Conservation (phyloP, 2,888 invertebrate species). For the Dromius quadrimaculatus region DNA sequence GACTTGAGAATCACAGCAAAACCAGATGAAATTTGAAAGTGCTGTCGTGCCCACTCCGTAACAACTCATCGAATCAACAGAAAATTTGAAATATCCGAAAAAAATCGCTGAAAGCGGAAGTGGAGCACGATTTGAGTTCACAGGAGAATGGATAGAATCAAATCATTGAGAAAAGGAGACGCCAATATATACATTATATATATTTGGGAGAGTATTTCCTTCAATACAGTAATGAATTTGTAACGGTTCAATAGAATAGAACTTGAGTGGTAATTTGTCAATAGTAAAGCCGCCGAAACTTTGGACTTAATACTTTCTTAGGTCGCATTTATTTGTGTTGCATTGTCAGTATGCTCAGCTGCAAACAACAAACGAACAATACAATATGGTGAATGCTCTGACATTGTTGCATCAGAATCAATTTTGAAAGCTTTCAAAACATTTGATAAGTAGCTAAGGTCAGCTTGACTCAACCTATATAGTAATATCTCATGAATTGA, state of each 20-base stretch:
- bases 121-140: background rate
- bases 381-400: too few species aligned
- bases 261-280: conserved; percentile 41
- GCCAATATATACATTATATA: too few species aligned
- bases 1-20: conserved; percentile 20
- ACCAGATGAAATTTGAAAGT: conserved; percentile 24
- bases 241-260: background rate
- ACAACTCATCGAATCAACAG: conserved; percentile 7
- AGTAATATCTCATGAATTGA: background rate
- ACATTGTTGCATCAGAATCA: too few species aligned
- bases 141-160: background rate
- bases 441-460: too few species aligned
- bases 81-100: background rate
- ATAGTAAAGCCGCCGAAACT: conserved; percentile 25
- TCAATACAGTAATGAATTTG: too few species aligned
- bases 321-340: conserved; percentile 36
- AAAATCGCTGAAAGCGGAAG: background rate
- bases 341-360: conserved; percentile 15
- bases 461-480: too few species aligned
- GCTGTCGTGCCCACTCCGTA: background rate
- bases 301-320: conserved; percentile 35
- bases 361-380: conserved; percentile 7
- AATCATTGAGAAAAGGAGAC: too few species aligned
- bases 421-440: too few species aligned
- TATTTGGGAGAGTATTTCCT: too few species aligned